Evolutionary conservation across 1,140 invertebrate species (phyloP).

Genomic region (Nephila pilipes): DNA sequence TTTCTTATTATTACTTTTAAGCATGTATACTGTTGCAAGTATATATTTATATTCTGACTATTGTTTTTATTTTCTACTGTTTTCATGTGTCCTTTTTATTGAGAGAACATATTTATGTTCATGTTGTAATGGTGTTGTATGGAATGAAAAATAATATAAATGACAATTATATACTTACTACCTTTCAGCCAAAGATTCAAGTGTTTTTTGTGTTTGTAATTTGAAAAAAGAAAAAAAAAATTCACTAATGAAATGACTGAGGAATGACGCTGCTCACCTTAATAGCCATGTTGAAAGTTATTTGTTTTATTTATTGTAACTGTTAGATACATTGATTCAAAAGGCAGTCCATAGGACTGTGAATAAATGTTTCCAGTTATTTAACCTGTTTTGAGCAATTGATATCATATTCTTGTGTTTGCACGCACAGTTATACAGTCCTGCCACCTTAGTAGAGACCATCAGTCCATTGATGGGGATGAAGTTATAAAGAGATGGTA

Average conservation of each 20-base stretch:
- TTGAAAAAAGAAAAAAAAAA: background rate
- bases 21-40: background rate
- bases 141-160: conserved; percentile 1
- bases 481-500: too few relatives aligned
- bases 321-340: conserved; percentile 72
- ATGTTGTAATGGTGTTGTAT: conserved; percentile 31
- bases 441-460: background rate
- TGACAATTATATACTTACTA: conserved; percentile 22
- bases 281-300: conserved; percentile 73
- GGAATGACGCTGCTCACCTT: conserved; percentile 60
- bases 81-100: background rate
- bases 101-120: background rate
- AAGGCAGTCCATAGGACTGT: conserved; percentile 70
- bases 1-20: background rate
- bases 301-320: conserved; percentile 73
- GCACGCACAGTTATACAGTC: background rate
- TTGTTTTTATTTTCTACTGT: background rate
- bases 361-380: conserved; percentile 74
- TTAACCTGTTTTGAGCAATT: conserved; percentile 33
- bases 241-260: conserved; percentile 39
- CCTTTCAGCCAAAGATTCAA: conserved; percentile 61
- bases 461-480: too few relatives aligned
- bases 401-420: background rate
- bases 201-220: conserved; percentile 50
- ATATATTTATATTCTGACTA: background rate